These are phyloP conservation scores for Xenotilapia longispinis DNA, from an alignment of 2,113 vertebrate species.

Conservation along the genomic window DNA sequence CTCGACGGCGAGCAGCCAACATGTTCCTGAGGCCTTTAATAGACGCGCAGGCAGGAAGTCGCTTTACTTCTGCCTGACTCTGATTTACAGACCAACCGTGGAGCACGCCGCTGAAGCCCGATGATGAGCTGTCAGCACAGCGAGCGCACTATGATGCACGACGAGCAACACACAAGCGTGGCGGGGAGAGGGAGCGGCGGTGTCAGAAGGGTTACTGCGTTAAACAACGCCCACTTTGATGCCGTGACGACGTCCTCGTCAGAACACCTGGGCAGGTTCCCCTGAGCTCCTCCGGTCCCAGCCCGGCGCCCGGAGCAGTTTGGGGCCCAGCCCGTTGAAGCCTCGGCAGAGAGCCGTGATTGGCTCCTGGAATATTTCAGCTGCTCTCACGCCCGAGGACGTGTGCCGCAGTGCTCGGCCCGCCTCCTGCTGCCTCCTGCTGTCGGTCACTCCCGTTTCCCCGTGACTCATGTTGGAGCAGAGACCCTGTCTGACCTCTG, in stretches of 20 bases:
- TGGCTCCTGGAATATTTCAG: neutral
- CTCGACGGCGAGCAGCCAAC: neutral
- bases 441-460: neutral
- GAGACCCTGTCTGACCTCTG: neutral
- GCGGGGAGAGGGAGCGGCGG: neutral
- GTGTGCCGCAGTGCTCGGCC: neutral
- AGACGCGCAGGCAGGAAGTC: neutral
- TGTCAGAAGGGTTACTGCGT: neutral
- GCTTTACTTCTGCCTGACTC: neutral
- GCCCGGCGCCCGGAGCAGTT: neutral
- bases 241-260: neutral
- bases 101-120: neutral
- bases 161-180: neutral
- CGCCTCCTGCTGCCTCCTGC: neutral
- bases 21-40: neutral
- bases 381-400: neutral
- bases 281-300: neutral
- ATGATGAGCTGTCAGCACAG: neutral
- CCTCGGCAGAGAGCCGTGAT: neutral
- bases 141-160: neutral
- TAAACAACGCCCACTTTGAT: neutral
- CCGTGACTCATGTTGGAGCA: rapidly evolving
- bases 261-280: neutral
- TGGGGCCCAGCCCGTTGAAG: rapidly evolving
- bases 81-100: neutral